These are phyloP conservation scores for Enteromius paludinosus DNA, from an alignment of 2,797 vertebrate species.

Conservation along the genomic window DNA sequence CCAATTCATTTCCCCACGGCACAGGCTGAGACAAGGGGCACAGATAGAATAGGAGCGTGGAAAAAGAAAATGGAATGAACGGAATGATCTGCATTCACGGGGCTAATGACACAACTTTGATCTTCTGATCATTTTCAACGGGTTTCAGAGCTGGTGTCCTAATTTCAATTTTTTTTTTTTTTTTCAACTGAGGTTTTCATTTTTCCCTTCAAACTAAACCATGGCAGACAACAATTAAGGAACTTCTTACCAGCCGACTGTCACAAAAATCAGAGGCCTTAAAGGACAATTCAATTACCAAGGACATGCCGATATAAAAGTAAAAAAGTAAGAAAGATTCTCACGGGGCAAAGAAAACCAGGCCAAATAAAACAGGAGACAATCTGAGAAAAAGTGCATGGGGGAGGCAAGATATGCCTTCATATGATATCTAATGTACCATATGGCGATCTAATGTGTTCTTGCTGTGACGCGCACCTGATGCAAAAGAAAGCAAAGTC, in stretches of 20 bases:
- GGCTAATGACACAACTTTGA: conserved; percentile 58
- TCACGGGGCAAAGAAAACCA: conserved; percentile 37
- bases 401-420: conserved; percentile 57
- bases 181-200: conserved; percentile 29
- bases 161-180: conserved; percentile 26
- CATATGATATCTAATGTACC: conserved; percentile 46
- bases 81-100: conserved; percentile 46
- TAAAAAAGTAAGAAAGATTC: conserved; percentile 37
- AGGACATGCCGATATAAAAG: conserved; percentile 44
- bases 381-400: conserved; percentile 54
- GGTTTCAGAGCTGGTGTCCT: conserved; percentile 49
- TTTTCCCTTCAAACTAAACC: conserved; percentile 30
- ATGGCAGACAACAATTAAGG: conserved; percentile 44
- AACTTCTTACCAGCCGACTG: conserved; percentile 45
- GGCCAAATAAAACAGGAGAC: conserved; percentile 40
- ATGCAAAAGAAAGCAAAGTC: conserved; percentile 77
- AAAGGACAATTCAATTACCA: conserved; percentile 63
- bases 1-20: conserved; percentile 48
- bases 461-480: conserved; percentile 60
- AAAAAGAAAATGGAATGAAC: conserved; percentile 39
- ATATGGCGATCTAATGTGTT: conserved; percentile 62
- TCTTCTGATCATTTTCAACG: conserved; percentile 53
- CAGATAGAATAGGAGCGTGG: conserved; percentile 16
- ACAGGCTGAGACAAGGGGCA: conserved; percentile 41
- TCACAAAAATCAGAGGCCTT: conserved; percentile 51